Percentiles rank a stretch among this genome's conserved stretches.
These are phyloP conservation scores for Climacteris rufus DNA, from an alignment of 2,113 vertebrate species.

Conservation along the genomic window DNA sequence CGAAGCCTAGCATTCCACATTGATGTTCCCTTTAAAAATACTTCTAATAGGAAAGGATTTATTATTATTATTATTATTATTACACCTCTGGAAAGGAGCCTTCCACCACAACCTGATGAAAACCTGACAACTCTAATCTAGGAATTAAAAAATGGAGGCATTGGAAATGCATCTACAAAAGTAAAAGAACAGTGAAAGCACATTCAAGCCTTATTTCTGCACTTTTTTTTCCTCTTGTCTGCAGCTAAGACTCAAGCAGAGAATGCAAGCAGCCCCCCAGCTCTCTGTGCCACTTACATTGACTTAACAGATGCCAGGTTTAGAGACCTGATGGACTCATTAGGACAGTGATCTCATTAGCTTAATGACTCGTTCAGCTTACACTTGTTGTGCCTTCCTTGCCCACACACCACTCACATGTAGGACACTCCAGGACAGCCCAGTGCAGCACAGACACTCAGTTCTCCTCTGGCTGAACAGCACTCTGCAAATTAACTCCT, in stretches of 20 bases:
- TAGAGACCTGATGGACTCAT: conserved; percentile 12
- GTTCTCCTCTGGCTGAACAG: neutral
- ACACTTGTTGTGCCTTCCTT: neutral
- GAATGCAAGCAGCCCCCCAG: neutral
- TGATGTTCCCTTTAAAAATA: neutral
- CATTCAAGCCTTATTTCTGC: neutral
- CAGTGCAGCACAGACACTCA: neutral
- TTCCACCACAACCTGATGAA: neutral
- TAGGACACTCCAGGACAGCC: neutral
- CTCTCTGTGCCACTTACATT: neutral
- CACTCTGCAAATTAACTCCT: neutral
- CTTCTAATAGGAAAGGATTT: neutral
- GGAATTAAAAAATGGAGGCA: neutral
- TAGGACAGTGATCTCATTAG: conserved; percentile 40
- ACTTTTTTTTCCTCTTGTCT: neutral
- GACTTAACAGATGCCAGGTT: neutral
- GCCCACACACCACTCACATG: neutral
- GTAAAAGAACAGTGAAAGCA: neutral
- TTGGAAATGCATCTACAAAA: neutral
- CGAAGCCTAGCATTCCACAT: neutral
- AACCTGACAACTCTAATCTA: neutral
- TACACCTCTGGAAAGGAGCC: neutral
- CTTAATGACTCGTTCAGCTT: conserved; percentile 8
- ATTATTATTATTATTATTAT: neutral
- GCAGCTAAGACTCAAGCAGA: neutral